Conservation (phyloP, 2,888 invertebrate species). For the Hypsopygia costalis region DNA sequence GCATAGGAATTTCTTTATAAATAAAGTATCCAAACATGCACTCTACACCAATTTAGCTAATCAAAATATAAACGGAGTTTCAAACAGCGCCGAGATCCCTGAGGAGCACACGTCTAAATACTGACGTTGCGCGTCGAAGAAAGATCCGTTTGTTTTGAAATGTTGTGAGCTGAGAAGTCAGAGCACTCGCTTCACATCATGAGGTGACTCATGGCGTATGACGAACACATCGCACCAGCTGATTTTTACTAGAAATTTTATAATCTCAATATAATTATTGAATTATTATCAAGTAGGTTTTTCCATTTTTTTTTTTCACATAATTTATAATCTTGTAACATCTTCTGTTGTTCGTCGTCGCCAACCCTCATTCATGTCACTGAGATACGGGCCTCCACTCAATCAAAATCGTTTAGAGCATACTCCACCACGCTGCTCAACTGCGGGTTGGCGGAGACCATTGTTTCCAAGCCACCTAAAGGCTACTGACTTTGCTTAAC, state of each 20-base stretch:
- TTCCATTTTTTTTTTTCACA: too few relatives aligned
- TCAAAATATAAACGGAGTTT: constrained; percentile 64
- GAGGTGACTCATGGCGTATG: constrained; percentile 19
- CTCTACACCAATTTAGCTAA: constrained; percentile 50
- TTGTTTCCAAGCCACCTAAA: too few relatives aligned
- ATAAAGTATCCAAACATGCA: constrained; percentile 29
- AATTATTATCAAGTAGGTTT: too few relatives aligned
- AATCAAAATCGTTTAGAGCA: too few relatives aligned
- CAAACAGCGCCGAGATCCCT: constrained; percentile 51
- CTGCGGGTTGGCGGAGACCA: too few relatives aligned
- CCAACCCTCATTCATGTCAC: too few relatives aligned
- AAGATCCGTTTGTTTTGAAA: constrained; percentile 71
- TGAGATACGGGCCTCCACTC: too few relatives aligned
- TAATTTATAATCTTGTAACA: too few relatives aligned
- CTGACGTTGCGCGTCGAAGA: constrained; percentile 41
- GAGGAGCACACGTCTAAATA: constrained; percentile 49
- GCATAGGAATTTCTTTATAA: constrained; percentile 11
- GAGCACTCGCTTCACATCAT: constrained; percentile 61
- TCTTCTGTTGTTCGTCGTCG: too few relatives aligned
- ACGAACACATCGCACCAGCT: constrained; percentile 17
- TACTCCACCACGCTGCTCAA: too few relatives aligned
- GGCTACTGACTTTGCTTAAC: too few relatives aligned
- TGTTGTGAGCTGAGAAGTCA: constrained; percentile 53
- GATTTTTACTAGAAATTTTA: constrained; percentile 24
- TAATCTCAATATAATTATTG: too few relatives aligned